These are phyloP conservation scores for Orthochromis indermauri DNA, from an alignment of 2,113 vertebrate species.

Conservation along the genomic window DNA sequence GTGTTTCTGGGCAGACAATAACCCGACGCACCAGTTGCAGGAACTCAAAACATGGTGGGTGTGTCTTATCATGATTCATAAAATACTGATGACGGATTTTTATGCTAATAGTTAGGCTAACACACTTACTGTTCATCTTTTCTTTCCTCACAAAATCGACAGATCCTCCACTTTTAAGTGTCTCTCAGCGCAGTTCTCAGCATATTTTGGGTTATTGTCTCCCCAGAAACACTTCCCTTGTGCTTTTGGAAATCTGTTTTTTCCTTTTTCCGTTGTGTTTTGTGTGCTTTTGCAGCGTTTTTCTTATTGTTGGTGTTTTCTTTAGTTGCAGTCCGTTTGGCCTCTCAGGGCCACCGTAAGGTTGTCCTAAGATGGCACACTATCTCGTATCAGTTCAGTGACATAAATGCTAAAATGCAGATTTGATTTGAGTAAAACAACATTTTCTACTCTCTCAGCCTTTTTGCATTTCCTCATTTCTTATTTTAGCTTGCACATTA, in stretches of 20 bases:
- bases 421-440: neutral
- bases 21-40: rapidly evolving
- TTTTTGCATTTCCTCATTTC: neutral
- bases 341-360: neutral
- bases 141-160: neutral
- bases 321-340: neutral
- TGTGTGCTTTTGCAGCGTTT: neutral
- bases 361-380: neutral
- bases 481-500: neutral
- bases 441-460: neutral
- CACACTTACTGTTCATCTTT: neutral
- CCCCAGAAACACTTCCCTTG: neutral
- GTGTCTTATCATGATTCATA: neutral
- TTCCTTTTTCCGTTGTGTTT: neutral
- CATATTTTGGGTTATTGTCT: neutral
- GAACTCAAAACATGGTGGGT: neutral
- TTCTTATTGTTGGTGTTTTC: neutral
- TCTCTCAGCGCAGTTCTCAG: neutral
- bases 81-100: neutral
- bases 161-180: neutral
- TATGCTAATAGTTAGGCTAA: neutral
- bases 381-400: rapidly evolving
- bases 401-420: neutral
- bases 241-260: neutral
- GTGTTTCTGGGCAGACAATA: neutral